Conservation (phyloP, 2,113 vertebrate species). For the Arothron firmamentum region DNA sequence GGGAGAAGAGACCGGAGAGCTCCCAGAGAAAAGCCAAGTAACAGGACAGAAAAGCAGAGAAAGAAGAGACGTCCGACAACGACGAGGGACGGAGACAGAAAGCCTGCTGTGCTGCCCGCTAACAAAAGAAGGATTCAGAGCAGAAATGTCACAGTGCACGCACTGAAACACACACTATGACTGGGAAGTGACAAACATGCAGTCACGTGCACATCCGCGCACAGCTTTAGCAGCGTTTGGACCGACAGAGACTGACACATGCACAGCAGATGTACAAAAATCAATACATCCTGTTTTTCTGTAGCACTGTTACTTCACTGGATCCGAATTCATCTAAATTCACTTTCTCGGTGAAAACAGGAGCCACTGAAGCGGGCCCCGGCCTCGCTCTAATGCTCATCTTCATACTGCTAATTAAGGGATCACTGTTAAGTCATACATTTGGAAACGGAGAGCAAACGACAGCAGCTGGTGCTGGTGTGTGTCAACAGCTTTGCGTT, state of each 20-base stretch:
- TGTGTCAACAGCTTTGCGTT: constrained; percentile 7
- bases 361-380: no score
- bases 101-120: constrained; percentile 43
- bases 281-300: neutral
- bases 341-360: no score
- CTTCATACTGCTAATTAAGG: no score
- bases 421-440: no score
- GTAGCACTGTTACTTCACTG: no score
- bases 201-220: constrained; percentile 37
- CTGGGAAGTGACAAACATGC: constrained; percentile 32
- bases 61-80: constrained; percentile 12
- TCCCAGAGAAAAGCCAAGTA: constrained; percentile 2
- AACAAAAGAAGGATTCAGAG: constrained; percentile 62
- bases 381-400: no score
- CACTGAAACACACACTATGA: constrained; percentile 39
- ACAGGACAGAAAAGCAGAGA: neutral
- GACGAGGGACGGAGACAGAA: constrained; percentile 40
- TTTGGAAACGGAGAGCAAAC: neutral
- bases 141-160: constrained; percentile 31
- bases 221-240: constrained; percentile 5
- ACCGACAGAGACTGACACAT: neutral
- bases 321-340: no score
- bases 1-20: neutral
- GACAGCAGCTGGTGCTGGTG: constrained; percentile 11
- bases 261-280: neutral